Percentiles rank a stretch among this genome's conserved stretches.
Evolutionary conservation across 1,140 invertebrate genomes (phyloP).

Genomic region (Caenorhabditis remanei): DNA sequence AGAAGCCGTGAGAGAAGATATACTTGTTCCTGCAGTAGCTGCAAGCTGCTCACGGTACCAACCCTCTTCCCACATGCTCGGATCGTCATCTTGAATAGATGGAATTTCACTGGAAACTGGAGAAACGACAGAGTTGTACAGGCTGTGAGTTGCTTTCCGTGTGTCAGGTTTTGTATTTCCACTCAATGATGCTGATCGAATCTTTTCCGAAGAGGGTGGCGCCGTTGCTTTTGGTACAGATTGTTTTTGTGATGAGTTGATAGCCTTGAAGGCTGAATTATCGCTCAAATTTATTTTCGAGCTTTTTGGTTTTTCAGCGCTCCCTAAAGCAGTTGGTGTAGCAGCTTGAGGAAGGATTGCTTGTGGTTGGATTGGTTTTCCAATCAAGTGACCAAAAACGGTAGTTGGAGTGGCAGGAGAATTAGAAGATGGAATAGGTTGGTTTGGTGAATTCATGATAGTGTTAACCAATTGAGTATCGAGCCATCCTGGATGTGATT

Average conservation of each 20-base stretch:
- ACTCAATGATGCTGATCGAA: constrained; percentile 25
- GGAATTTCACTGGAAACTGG: not conserved
- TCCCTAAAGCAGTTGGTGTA: constrained; percentile 6
- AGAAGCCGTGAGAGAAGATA: constrained; percentile 8
- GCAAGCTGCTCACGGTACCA: constrained; percentile 37
- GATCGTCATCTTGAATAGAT: not conserved
- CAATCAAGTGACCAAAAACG: constrained; percentile 31
- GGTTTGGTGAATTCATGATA: constrained; percentile 30
- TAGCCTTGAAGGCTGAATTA: constrained; percentile 35
- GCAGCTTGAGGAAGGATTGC: constrained; percentile 23
- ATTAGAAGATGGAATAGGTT: constrained; percentile 12
- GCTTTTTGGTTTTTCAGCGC: constrained; percentile 40
- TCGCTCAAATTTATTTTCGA: constrained; percentile 23
- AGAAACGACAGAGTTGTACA: constrained; percentile 33
- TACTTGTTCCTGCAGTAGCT: constrained; percentile 1
- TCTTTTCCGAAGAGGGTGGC: not conserved
- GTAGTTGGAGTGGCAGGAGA: constrained; percentile 14
- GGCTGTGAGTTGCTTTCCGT: not conserved
- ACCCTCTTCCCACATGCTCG: not conserved
- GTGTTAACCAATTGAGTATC: constrained; percentile 28
- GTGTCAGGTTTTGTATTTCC: not conserved
- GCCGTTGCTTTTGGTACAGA: constrained; percentile 35
- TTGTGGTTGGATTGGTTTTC: constrained; percentile 42
- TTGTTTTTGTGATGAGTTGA: constrained; percentile 30
- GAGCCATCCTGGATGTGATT: constrained; percentile 31